These are phyloP conservation scores for Gryllus bimaculatus DNA, from an alignment of 1,140 invertebrate genomes.

Conservation along the genomic window DNA sequence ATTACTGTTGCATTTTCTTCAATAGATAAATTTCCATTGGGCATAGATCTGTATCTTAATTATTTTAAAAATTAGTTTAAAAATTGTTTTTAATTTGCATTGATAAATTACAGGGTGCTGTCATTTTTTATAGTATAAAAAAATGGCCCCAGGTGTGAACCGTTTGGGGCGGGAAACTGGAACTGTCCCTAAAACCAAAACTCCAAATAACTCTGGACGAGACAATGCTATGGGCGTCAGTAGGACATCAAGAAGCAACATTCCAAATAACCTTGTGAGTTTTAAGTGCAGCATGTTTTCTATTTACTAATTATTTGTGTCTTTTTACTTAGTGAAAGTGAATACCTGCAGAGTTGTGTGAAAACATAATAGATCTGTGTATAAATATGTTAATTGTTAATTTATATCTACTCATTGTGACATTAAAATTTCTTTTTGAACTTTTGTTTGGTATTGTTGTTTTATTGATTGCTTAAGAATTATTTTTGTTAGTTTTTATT, in stretches of 20 bases:
- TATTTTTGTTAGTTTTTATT: not conserved
- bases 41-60: no score
- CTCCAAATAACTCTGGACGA: slow-evolving; percentile 12
- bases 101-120: not conserved
- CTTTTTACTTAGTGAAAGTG: no score
- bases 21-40: no score
- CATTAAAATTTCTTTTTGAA: not conserved
- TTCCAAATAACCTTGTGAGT: slow-evolving; percentile 22
- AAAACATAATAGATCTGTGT: no score
- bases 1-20: no score
- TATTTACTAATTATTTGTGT: not conserved
- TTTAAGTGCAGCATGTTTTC: not conserved
- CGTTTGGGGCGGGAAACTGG: slow-evolving; percentile 15
- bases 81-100: no score
- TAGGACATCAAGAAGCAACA: slow-evolving; percentile 23
- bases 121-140: not conserved
- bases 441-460: not conserved
- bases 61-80: no score
- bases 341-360: no score
- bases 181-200: slow-evolving; percentile 14
- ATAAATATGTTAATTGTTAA: not conserved
- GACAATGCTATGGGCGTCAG: not conserved
- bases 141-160: slow-evolving; percentile 17
- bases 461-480: not conserved
- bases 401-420: not conserved